Evolutionary conservation across 2,113 vertebrate species (phyloP).

Genomic region (Rana temporaria): DNA sequence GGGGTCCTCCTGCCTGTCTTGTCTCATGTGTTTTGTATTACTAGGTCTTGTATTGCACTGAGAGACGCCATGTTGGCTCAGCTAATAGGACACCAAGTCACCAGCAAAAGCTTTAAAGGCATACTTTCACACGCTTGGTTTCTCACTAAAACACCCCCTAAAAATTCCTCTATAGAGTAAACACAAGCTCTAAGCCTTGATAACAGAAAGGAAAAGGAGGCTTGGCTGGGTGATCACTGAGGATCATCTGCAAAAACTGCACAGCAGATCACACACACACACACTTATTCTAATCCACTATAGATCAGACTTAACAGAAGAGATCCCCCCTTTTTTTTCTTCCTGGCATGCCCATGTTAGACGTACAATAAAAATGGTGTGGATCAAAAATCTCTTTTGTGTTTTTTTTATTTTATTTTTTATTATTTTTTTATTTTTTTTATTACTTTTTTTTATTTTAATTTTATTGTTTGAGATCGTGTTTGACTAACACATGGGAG

Average conservation of each 20-base stretch:
- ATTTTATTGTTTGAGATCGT: slow-evolving; percentile 67
- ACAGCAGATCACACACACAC: slow-evolving; percentile 11
- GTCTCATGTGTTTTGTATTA: slow-evolving; percentile 71
- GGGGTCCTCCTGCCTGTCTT: slow-evolving; percentile 59
- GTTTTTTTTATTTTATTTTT: slow-evolving; percentile 68
- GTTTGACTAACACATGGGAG: slow-evolving; percentile 41
- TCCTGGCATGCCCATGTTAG: slow-evolving; percentile 32
- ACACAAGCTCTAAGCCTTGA: slow-evolving; percentile 57
- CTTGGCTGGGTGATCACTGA: slow-evolving; percentile 37
- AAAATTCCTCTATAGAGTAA: slow-evolving; percentile 58
- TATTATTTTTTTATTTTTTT: slow-evolving; percentile 66
- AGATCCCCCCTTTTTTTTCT: slow-evolving; percentile 22
- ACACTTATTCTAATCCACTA: not conserved
- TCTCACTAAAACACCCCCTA: slow-evolving; percentile 59
- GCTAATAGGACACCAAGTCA: slow-evolving; percentile 72
- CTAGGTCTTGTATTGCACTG: slow-evolving; percentile 68
- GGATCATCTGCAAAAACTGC: slow-evolving; percentile 42
- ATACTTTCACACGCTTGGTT: slow-evolving; percentile 69
- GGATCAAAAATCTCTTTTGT: slow-evolving; percentile 54
- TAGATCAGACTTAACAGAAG: not conserved
- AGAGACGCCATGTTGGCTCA: slow-evolving; percentile 80
- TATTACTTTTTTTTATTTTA: too few relatives aligned
- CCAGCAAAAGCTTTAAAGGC: slow-evolving; percentile 65
- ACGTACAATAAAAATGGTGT: slow-evolving; percentile 32
- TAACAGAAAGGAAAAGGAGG: slow-evolving; percentile 54